Evolutionary conservation across 1,140 invertebrate genomes (phyloP).

Genomic region (Atta texana): DNA sequence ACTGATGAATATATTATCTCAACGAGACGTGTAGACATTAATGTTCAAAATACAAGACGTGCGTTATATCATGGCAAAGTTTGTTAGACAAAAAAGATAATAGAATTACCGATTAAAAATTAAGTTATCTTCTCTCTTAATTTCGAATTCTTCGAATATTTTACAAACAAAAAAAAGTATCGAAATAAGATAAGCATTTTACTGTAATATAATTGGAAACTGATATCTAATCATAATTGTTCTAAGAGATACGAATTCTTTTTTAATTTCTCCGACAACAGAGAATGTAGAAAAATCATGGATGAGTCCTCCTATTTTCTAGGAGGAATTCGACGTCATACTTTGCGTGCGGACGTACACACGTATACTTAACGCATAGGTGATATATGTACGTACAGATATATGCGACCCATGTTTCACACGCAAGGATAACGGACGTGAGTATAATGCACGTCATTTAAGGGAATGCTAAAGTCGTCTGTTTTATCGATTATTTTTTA

Average conservation of each 20-base stretch:
- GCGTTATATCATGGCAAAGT: background rate
- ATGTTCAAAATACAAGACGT: slow-evolving; percentile 13
- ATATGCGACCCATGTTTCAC: background rate
- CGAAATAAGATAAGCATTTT: background rate
- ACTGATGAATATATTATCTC: slow-evolving; percentile 1
- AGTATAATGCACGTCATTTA: slow-evolving; percentile 13
- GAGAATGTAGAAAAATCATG: background rate
- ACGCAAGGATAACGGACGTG: slow-evolving; percentile 11
- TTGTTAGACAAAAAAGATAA: background rate
- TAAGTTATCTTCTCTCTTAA: background rate
- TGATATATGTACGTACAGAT: background rate
- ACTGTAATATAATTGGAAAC: background rate
- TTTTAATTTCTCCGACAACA: background rate
- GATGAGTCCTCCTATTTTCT: too few species aligned
- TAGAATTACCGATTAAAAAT: slow-evolving; percentile 5
- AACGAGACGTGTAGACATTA: background rate
- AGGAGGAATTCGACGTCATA: background rate
- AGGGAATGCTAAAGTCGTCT: too few species aligned
- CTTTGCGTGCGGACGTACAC: background rate
- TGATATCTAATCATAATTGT: too few species aligned
- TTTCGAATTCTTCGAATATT: background rate
- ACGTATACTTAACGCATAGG: background rate
- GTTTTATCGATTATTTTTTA: too few species aligned
- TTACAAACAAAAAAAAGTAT: background rate
- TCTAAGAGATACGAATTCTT: background rate